Evolutionary conservation across 2,888 invertebrate species (phyloP).

Genomic region (Cataglyphis rosenhaueri): DNA sequence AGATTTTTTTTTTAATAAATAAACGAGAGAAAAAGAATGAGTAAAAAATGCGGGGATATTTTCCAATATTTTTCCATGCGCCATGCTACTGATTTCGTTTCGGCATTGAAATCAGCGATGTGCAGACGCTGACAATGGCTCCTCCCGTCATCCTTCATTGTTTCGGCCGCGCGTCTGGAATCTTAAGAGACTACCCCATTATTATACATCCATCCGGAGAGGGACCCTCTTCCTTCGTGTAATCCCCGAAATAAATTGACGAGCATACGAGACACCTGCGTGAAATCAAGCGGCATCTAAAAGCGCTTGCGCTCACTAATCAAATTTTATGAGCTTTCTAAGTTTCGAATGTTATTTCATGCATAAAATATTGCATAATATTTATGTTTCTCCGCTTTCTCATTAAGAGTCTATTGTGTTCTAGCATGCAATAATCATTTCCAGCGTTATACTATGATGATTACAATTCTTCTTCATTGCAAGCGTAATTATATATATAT

Average conservation of each 20-base stretch:
- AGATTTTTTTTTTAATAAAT: background rate
- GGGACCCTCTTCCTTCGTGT: slow-evolving; percentile 57
- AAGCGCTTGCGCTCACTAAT: slow-evolving; percentile 35
- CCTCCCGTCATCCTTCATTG: slow-evolving; percentile 75
- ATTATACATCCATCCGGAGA: slow-evolving; percentile 66
- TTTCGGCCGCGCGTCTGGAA: slow-evolving; percentile 77
- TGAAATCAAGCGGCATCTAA: slow-evolving; percentile 65
- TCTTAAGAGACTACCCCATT: slow-evolving; percentile 75
- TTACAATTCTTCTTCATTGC: background rate
- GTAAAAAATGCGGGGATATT: background rate
- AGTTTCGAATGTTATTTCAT: slow-evolving; percentile 27
- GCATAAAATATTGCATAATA: slow-evolving; percentile 25
- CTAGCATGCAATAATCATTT: background rate
- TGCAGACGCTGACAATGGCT: slow-evolving; percentile 4
- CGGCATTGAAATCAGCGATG: background rate
- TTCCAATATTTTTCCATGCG: background rate
- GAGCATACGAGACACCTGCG: slow-evolving; percentile 70
- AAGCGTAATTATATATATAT: background rate
- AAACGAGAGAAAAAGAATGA: background rate
- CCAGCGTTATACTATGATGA: slow-evolving; percentile 4
- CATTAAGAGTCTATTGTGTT: slow-evolving; percentile 7
- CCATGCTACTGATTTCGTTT: background rate
- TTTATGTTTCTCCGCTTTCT: slow-evolving; percentile 4
- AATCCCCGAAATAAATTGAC: slow-evolving; percentile 82
- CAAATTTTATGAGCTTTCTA: slow-evolving; percentile 33